Evolutionary conservation across 2,797 vertebrate genomes (phyloP), one percentile per base, ranked within the genome.

Genomic region (Ptychobarbus kaznakovi): DNA sequence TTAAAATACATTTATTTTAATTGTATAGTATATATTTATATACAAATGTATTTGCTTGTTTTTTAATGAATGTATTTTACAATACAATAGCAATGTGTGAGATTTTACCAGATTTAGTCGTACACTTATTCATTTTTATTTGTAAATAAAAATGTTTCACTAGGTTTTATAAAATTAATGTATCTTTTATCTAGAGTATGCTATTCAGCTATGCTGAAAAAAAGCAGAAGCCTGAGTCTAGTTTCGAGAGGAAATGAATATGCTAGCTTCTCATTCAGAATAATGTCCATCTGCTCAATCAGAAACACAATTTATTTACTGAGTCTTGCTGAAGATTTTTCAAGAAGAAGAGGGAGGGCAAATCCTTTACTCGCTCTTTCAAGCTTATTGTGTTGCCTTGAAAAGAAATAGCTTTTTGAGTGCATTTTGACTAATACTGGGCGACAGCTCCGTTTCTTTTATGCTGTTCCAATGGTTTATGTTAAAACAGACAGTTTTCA

Each of bases 271-370:
- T 74, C 77, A 80, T 63, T 85, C 78, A 51, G 76, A 85, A 80
- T 81, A 85, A 85, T 80, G 84, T 81, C 78, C 69, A 81, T 81
- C 69, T 81, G 69, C 84, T 81, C 77, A 81, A 81, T 81, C 84
- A 85, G 69, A 85, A 81, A 66, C 6, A 18, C 66, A 74, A 80
- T 65, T 81, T 81, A 85, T 85, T 80, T 85, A 74, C 75, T 3
- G 83, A 84, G 77, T 70, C 32, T 73, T 22, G 69, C 53, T 81
- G 84, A 81, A 81, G 56, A 85, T 56, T 51, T 85, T 81, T 85
- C 69, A 28, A 80, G 76, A 85, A 58, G 56, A 78, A 40, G 53
- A 72, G 76, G 42, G 46, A 74, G 53, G 11, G 78, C 70, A 53
- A 40, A 56, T 78, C 46, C 84, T 81, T 61, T 66, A 42, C 44